Conservation (phyloP, 2,113 vertebrate species). For the Zeus faber region DNA sequence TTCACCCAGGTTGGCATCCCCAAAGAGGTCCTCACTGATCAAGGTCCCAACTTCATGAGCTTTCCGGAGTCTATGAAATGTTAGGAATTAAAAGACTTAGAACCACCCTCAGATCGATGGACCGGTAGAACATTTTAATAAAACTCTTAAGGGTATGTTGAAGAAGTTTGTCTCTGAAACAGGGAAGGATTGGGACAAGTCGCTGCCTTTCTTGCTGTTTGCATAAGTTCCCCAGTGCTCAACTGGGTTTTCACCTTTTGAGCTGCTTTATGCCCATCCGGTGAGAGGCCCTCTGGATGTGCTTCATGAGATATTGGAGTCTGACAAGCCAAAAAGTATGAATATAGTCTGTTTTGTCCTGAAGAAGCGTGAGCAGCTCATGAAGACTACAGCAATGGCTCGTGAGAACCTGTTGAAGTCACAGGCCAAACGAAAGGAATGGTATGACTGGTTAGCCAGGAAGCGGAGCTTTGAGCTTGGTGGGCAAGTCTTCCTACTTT, state of each 20-base stretch:
- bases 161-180: neutral
- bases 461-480: neutral
- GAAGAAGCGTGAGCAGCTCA: slow-evolving; percentile 4
- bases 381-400: too few relatives aligned
- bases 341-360: neutral
- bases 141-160: too few relatives aligned
- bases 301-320: too few relatives aligned
- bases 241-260: slow-evolving; percentile 2
- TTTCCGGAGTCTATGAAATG: too few relatives aligned
- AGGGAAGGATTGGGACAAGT: neutral
- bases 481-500: neutral
- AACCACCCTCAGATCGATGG: neutral
- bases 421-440: too few relatives aligned
- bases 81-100: neutral
- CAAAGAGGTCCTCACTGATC: too few relatives aligned
- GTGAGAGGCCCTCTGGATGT: slow-evolving; percentile 1
- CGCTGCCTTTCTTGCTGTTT: slow-evolving; percentile 4
- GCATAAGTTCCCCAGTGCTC: slow-evolving; percentile 6
- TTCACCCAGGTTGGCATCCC: too few relatives aligned
- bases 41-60: too few relatives aligned
- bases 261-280: neutral
- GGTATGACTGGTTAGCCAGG: neutral
- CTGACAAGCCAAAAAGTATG: too few relatives aligned
- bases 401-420: too few relatives aligned
- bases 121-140: too few relatives aligned